Percentiles rank a stretch among this genome's conserved stretches.
Evolutionary conservation across 1,140 invertebrate species (phyloP).

Genomic region (Drosophila kikkawai): DNA sequence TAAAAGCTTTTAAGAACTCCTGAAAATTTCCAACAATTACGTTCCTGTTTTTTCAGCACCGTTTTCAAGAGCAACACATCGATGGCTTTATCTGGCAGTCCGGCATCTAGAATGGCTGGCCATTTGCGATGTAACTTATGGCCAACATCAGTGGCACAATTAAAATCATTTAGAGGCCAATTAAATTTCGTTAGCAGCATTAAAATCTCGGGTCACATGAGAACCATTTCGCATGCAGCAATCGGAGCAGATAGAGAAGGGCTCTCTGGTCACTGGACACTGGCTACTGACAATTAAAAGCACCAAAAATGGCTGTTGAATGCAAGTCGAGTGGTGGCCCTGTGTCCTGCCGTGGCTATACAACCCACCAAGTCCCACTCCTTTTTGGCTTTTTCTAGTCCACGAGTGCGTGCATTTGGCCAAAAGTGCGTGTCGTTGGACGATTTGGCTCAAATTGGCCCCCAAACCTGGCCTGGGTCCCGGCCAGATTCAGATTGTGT

Average conservation of each 20-base stretch:
- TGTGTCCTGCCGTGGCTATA: constrained; percentile 17
- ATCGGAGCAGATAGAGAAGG: constrained; percentile 6
- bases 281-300: constrained; percentile 71
- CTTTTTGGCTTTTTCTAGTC: constrained; percentile 36
- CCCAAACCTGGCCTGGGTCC: background rate
- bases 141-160: constrained; percentile 80
- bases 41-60: constrained; percentile 1
- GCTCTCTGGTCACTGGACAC: background rate
- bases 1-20: background rate
- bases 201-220: constrained; percentile 79
- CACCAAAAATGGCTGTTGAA: constrained; percentile 75
- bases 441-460: constrained; percentile 62
- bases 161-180: constrained; percentile 83
- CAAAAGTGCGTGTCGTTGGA: constrained; percentile 58
- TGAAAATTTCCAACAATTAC: background rate
- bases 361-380: background rate
- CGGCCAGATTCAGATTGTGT: constrained; percentile 51
- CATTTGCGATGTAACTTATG: constrained; percentile 76
- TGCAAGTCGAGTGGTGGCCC: constrained; percentile 23
- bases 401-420: constrained; percentile 50
- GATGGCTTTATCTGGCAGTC: constrained; percentile 30
- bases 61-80: constrained; percentile 26
- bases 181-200: constrained; percentile 83
- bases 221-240: constrained; percentile 71
- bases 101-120: constrained; percentile 57